These are phyloP conservation scores for Oxyteleia sp. DNA, from an alignment of 2,888 invertebrate genomes.

Conservation along the genomic window DNA sequence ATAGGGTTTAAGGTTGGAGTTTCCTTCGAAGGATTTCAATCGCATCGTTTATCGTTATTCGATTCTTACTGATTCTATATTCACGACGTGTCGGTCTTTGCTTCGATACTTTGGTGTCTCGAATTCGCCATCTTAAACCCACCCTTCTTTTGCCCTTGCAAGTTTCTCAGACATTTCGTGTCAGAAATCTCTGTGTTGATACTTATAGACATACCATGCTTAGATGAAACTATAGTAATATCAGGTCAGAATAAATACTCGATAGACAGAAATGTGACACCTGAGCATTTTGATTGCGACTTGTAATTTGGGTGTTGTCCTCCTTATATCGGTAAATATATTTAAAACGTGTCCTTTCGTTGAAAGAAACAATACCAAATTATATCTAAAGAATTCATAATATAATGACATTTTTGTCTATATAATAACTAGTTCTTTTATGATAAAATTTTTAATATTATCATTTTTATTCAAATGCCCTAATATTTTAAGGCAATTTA, in stretches of 20 bases:
- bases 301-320: slow-evolving; percentile 15
- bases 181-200: slow-evolving; percentile 26
- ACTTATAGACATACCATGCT: slow-evolving; percentile 48
- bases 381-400: too few species aligned
- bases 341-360: slow-evolving; percentile 9
- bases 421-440: too few species aligned
- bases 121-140: slow-evolving; percentile 57
- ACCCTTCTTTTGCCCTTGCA: slow-evolving; percentile 55
- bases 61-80: slow-evolving; percentile 82
- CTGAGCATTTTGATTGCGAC: slow-evolving; percentile 29
- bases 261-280: slow-evolving; percentile 34
- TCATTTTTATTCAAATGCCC: too few species aligned
- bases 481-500: too few species aligned
- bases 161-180: slow-evolving; percentile 56
- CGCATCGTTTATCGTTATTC: slow-evolving; percentile 83
- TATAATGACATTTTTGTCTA: too few species aligned
- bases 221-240: slow-evolving; percentile 26
- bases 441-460: too few species aligned
- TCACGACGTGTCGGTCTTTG: slow-evolving; percentile 80
- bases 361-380: too few species aligned
- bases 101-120: slow-evolving; percentile 61
- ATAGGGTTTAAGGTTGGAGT: slow-evolving; percentile 58
- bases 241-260: slow-evolving; percentile 38
- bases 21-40: slow-evolving; percentile 80
- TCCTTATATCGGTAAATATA: neutral